Conservation (phyloP, 2,888 invertebrate species). For the Leptinotarsa tumamoca region DNA sequence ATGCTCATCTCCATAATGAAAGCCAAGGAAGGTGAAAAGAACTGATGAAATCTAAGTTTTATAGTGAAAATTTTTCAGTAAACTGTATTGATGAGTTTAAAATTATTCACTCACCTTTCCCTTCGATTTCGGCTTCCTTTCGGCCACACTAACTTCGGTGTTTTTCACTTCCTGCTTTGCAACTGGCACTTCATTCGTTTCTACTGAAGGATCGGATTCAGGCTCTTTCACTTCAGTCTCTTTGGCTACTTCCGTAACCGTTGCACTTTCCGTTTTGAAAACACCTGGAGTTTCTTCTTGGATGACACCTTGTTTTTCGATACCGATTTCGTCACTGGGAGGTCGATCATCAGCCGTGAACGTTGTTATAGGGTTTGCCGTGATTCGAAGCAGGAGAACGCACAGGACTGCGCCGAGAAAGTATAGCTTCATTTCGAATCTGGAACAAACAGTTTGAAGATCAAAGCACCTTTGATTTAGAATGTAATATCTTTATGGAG, state of each 20-base stretch:
- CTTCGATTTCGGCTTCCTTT: slow-evolving; percentile 35
- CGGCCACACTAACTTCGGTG: slow-evolving; percentile 12
- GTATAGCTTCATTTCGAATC: slow-evolving; percentile 59
- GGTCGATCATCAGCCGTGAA: slow-evolving; percentile 48
- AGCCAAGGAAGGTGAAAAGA: too few species aligned
- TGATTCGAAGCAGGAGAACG: slow-evolving; percentile 56
- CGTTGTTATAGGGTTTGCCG: slow-evolving; percentile 55
- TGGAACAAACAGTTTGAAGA: slow-evolving; percentile 27
- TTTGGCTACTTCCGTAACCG: slow-evolving; percentile 13
- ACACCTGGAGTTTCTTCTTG: slow-evolving; percentile 58
- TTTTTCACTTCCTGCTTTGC: slow-evolving; percentile 28
- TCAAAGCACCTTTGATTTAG: neutral
- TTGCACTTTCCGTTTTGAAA: slow-evolving; percentile 42
- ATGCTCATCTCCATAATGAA: too few species aligned
- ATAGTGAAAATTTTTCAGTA: accelerated
- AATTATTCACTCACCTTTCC: slow-evolving; percentile 29
- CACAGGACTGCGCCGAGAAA: slow-evolving; percentile 59
- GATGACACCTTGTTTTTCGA: slow-evolving; percentile 54
- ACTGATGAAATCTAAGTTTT: too few species aligned
- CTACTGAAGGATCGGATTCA: slow-evolving; percentile 21
- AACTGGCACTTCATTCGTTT: slow-evolving; percentile 21
- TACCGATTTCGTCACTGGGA: slow-evolving; percentile 30
- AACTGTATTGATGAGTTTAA: too few species aligned
- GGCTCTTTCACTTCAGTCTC: slow-evolving; percentile 33
- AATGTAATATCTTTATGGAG: too few species aligned